phyloP scores from a whole-genome alignment of 2,797 vertebrate species.

The Premnoplex brunnescens region DNA sequence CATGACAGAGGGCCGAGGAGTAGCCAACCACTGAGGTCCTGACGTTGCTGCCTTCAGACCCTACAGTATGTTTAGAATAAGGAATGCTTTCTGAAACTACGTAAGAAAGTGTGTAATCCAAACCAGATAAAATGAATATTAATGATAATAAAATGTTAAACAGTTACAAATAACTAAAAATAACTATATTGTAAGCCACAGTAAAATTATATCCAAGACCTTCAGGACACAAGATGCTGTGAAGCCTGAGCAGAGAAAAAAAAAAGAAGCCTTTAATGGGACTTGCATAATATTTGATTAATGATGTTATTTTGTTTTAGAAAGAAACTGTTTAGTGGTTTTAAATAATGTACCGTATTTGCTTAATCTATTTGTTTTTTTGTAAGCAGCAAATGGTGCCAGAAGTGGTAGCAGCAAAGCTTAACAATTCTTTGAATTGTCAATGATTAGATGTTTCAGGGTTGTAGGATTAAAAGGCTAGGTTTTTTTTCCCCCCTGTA shows the following conservation, averaged over 20 bases:
- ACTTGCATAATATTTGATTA: neutral
- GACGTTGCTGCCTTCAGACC: neutral
- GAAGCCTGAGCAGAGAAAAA: neutral
- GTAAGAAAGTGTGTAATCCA: neutral
- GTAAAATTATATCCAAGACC: neutral
- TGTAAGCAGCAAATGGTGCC: neutral
- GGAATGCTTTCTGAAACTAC: neutral
- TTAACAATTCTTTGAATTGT: neutral
- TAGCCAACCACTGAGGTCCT: neutral
- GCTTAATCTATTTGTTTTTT: neutral
- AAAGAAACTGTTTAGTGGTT: neutral
- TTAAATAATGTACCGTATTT: conserved; percentile 21
- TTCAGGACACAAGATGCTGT: neutral
- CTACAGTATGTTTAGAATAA: neutral
- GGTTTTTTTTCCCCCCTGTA: fast-evolving
- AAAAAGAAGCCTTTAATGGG: neutral
- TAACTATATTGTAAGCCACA: neutral
- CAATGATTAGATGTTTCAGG: neutral
- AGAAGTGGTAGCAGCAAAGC: neutral
- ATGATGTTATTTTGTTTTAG: neutral
- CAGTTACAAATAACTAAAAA: neutral
- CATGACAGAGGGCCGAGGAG: neutral
- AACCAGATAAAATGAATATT: neutral
- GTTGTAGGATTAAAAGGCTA: neutral
- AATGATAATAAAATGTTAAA: neutral